These are phyloP conservation scores for Pissodes strobi DNA, from an alignment of 1,140 invertebrate species.

Conservation along the genomic window DNA sequence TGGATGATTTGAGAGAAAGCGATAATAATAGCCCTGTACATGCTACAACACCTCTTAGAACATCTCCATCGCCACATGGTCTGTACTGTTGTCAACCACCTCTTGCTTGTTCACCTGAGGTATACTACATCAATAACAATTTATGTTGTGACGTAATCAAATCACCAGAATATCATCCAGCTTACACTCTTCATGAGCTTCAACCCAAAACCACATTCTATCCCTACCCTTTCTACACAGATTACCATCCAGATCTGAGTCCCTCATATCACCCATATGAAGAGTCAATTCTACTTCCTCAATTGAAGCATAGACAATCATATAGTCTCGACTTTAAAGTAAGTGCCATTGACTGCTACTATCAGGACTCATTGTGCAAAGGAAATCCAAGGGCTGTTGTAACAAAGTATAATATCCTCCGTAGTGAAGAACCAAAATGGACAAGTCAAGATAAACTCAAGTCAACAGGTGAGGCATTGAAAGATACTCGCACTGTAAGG, in stretches of 20 bases:
- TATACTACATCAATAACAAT: conserved; percentile 46
- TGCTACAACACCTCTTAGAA: conserved; percentile 60
- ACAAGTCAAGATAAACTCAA: conserved; percentile 60
- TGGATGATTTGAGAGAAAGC: conserved; percentile 63
- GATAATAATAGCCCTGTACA: conserved; percentile 47
- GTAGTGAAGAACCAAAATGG: conserved; percentile 69
- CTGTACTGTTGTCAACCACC: conserved; percentile 44
- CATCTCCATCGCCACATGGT: conserved; percentile 57
- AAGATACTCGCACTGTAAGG: conserved; percentile 45
- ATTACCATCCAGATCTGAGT: conserved; percentile 31
- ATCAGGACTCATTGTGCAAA: conserved; percentile 58
- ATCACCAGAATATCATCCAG: conserved; percentile 34
- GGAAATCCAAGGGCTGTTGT: conserved; percentile 67
- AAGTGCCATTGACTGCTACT: conserved; percentile 60
- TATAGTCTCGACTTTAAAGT: conserved; percentile 61
- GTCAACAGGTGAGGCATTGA: conserved; percentile 40
- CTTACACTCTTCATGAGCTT: conserved; percentile 48
- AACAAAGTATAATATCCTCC: conserved; percentile 65
- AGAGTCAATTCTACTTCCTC: conserved; percentile 24
- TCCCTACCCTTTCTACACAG: conserved; percentile 40
- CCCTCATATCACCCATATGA: conserved; percentile 35
- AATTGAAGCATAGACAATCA: conserved; percentile 50
- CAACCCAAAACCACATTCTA: conserved; percentile 46
- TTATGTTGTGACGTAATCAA: conserved; percentile 39
- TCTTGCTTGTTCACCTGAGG: conserved; percentile 34